Conservation (phyloP, 2,797 vertebrate species). For the Artibeus lituratus region DNA sequence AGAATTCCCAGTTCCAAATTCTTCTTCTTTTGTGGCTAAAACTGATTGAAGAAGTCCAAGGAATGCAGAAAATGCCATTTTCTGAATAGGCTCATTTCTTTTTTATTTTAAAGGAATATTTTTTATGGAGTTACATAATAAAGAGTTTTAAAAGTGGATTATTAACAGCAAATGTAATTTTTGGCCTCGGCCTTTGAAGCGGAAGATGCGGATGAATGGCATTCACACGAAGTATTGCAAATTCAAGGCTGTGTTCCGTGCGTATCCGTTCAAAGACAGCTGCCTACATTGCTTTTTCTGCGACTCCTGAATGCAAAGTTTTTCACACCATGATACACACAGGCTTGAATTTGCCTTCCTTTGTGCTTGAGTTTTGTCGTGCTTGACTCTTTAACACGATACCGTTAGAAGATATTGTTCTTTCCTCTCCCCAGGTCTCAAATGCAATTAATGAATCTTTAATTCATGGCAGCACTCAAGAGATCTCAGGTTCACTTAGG, state of each 20-base stretch:
- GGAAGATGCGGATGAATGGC: neutral
- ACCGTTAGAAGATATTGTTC: neutral
- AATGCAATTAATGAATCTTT: neutral
- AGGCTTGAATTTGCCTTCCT: neutral
- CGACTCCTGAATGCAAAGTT: neutral
- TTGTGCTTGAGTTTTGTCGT: neutral
- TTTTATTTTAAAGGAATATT: conserved; percentile 24
- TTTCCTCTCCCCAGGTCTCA: neutral
- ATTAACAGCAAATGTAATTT: neutral
- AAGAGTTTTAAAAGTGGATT: neutral
- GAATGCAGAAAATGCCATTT: conserved; percentile 33
- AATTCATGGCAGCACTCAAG: neutral
- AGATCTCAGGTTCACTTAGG: neutral
- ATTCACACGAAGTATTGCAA: neutral
- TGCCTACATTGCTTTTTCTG: neutral
- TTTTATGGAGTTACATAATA: neutral
- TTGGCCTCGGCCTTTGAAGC: neutral
- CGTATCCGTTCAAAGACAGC: neutral
- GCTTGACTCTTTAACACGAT: neutral
- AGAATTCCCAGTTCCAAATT: conserved; percentile 7
- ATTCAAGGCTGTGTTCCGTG: neutral
- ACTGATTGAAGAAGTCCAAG: conserved; percentile 7
- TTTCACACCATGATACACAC: neutral
- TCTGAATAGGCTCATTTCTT: conserved; percentile 24
- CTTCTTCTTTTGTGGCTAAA: conserved; percentile 36